A percentile compares a stretch with the other conserved stretches of the same genome.
Conservation (phyloP, 2,113 vertebrate species). For the Prinia subflava region DNA sequence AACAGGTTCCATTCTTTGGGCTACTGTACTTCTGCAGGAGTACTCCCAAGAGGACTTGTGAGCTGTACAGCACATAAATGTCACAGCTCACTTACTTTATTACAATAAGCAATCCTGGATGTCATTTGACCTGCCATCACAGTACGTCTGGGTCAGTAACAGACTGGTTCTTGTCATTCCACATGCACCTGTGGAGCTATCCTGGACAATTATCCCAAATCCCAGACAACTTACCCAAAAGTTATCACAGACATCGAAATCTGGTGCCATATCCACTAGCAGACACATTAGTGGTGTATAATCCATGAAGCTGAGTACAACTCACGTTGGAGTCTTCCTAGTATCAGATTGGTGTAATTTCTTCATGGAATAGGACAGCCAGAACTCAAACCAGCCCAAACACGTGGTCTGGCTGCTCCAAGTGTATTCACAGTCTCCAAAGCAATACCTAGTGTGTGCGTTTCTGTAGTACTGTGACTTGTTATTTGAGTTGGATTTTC, state of each 20-base stretch:
- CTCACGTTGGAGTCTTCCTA: background rate
- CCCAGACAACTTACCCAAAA: background rate
- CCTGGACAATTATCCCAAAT: background rate
- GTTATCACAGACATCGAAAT: background rate
- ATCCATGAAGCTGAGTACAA: background rate
- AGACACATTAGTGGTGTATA: background rate
- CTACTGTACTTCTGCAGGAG: background rate
- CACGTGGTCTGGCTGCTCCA: background rate
- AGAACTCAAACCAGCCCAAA: background rate
- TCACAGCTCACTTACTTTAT: background rate
- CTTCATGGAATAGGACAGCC: background rate
- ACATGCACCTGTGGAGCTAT: rapidly evolving
- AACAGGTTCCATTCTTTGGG: background rate
- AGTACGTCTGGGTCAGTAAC: background rate
- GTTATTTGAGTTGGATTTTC: background rate
- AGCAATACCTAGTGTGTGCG: background rate
- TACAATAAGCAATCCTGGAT: background rate
- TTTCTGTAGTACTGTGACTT: background rate
- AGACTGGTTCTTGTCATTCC: background rate
- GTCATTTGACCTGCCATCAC: background rate
- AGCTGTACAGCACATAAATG: background rate
- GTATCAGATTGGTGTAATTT: background rate
- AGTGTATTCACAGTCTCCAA: background rate
- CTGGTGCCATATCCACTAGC: background rate
- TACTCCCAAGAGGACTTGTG: background rate